phyloP scores from a whole-genome alignment of 2,888 invertebrate genomes.

The Chymomyza caudatula region DNA sequence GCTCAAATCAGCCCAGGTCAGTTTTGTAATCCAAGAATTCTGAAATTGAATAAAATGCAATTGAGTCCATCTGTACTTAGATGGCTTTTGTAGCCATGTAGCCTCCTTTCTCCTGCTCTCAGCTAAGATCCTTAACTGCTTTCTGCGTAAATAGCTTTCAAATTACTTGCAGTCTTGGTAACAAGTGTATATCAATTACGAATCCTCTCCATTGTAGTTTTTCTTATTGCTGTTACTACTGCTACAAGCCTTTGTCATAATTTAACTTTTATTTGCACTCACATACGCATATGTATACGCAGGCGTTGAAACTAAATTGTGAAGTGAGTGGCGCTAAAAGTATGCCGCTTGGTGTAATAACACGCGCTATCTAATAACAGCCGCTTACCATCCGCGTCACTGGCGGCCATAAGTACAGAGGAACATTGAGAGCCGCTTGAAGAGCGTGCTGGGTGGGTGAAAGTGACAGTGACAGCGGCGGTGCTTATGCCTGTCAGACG shows the following conservation, averaged over 20 bases:
- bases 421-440: not conserved
- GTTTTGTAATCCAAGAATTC: too few relatives aligned
- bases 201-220: not conserved
- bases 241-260: slow-evolving; percentile 62
- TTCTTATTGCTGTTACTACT: slow-evolving; percentile 18
- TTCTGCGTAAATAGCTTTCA: too few relatives aligned
- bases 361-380: slow-evolving; percentile 43
- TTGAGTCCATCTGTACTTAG: too few relatives aligned
- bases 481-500: slow-evolving; percentile 68
- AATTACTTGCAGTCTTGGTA: too few relatives aligned
- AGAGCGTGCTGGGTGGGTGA: slow-evolving; percentile 8
- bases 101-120: too few relatives aligned
- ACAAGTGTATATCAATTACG: not conserved
- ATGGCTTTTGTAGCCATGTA: too few relatives aligned
- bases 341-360: slow-evolving; percentile 67
- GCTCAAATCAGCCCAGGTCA: too few relatives aligned
- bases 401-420: not conserved
- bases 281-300: slow-evolving; percentile 13
- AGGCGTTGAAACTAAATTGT: slow-evolving; percentile 17
- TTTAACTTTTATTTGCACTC: slow-evolving; percentile 62
- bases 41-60: too few relatives aligned
- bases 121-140: too few relatives aligned
- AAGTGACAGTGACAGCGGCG: slow-evolving; percentile 61
- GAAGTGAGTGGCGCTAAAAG: too few relatives aligned
- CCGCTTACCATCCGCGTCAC: slow-evolving; percentile 1